Base-by-base conservation (phyloP, 2,797 vertebrate species). In the Octomys mimax region DNA sequence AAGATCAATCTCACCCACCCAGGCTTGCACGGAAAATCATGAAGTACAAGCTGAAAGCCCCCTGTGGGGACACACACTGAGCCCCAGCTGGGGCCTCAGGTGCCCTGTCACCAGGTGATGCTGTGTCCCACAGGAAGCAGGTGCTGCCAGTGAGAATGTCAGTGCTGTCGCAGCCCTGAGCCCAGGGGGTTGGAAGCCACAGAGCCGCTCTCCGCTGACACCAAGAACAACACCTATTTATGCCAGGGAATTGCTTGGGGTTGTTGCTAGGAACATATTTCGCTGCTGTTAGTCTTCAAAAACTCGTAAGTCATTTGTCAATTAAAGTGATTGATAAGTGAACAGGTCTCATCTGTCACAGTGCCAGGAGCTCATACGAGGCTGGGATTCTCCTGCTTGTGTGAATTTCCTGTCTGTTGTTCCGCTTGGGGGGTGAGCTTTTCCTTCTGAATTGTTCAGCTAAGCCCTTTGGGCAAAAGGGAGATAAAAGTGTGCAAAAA, bases 391-490 rank as follows among this genome's bases (percentile, higher is more conserved):
- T 77, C 26, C 52, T 78, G 14, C 33, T 61, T 42, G 7, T 11
- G 4, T 16, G 59, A 28, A 28, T 87, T 90, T 66, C 78, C 1
- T 8, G 54, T 12, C 46, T 42, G 36, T 21, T 33, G 59, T 46
- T 87, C 91, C 24, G 42, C 75, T 81, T 96, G 88, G 88, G 82
- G 61, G 31, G 68, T 1, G 62, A n/a, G 19, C 13, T 26, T 71
- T 36, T 73, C 22, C 36, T 73, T n/a, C n/a, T 26, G 59, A 97
- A 95, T 96, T 92, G 96, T 96, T 95, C 39, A 89, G 64, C 91
- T 95, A 54, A 91, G 39, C 54, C 75, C 52, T 54, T 81, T 13
- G 4, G 49, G 46, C 46, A 22, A 84, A 86, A 8, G 22, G 39
- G 49, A 86, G 81, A 85, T 71, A 31, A 52, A 89, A 83, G n/a